Evolutionary conservation across 92 coral and sea anemone species (phyloP).

Genomic region (Porites divaricata): DNA sequence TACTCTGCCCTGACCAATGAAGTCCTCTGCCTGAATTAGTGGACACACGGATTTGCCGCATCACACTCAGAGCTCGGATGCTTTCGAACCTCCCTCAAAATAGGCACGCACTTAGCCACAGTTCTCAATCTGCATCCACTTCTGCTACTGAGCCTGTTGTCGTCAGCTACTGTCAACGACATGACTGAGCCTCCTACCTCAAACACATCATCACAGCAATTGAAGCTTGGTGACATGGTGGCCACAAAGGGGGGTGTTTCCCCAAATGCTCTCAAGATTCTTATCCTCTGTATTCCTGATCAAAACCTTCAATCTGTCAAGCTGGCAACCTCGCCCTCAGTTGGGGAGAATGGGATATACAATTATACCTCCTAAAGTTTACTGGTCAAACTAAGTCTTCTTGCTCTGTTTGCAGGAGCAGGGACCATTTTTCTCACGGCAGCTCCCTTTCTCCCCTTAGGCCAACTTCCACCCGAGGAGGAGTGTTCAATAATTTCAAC

Average conservation of each 20-base stretch:
- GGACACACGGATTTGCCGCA: background rate
- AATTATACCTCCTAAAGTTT: background rate
- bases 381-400: background rate
- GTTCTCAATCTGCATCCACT: background rate
- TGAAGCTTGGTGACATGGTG: no score
- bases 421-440: slow-evolving; percentile 7
- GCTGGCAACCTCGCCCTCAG: background rate
- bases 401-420: background rate
- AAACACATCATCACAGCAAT: no score
- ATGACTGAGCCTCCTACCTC: no score
- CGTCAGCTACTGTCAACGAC: no score
- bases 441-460: slow-evolving; percentile 8
- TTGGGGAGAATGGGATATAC: background rate
- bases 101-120: background rate
- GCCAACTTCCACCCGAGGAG: background rate
- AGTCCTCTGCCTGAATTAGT: background rate
- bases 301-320: no score
- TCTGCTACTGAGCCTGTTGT: background rate
- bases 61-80: background rate
- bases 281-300: no score
- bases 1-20: background rate
- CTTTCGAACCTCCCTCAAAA: background rate
- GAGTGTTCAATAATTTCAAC: no score
- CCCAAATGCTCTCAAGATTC: no score
- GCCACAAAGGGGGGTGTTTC: no score